phyloP scores from a whole-genome alignment of 2,797 vertebrate genomes.

The Antennarius maculatus region DNA sequence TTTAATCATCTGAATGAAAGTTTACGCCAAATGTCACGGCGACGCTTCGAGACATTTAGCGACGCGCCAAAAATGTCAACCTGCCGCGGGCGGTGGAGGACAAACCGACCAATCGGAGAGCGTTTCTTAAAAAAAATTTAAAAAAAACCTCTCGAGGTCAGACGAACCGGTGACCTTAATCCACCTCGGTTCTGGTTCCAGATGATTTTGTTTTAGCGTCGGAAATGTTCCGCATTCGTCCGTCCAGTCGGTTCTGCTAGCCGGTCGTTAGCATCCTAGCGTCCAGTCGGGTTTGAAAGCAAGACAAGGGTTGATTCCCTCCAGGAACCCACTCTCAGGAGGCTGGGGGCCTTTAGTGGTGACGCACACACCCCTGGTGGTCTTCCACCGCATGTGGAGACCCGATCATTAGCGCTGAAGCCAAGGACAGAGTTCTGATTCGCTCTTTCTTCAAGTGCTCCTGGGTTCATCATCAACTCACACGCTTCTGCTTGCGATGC shows the following conservation, averaged over 20 bases:
- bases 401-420: too few species aligned
- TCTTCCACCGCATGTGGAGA: conserved; percentile 54
- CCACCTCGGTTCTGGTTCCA: conserved; percentile 4
- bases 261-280: conserved; percentile 57
- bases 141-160: background rate
- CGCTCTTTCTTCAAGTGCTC: too few species aligned
- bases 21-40: background rate
- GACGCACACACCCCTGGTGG: conserved; percentile 75
- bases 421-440: too few species aligned
- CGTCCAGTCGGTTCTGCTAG: background rate
- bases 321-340: conserved; percentile 61
- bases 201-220: conserved; percentile 6
- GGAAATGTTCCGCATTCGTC: too few species aligned
- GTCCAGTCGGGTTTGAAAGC: conserved; percentile 31
- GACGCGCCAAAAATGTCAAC: background rate
- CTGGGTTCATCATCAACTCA: background rate
- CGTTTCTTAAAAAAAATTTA: too few species aligned
- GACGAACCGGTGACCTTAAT: background rate
- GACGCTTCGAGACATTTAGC: background rate
- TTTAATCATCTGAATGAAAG: background rate
- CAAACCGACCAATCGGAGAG: background rate
- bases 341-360: conserved; percentile 71
- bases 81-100: background rate
- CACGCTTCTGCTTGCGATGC: background rate
- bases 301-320: conserved; percentile 29